Conservation (phyloP, 2,888 invertebrate species). For the Aelia acuminata region DNA sequence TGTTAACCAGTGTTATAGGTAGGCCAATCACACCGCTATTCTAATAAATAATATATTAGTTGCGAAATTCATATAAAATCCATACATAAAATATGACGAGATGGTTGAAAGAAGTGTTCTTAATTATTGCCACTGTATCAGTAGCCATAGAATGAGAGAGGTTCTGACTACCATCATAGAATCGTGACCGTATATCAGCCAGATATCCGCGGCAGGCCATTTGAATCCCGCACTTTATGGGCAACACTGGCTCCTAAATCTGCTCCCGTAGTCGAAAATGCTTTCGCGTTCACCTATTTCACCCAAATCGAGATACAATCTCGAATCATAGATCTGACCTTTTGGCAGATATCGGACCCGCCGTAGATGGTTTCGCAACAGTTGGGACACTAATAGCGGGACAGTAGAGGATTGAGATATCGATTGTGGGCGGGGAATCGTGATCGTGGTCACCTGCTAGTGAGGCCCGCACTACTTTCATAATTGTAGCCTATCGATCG, state of each 20-base stretch:
- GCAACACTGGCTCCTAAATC: not conserved
- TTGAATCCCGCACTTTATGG: not conserved
- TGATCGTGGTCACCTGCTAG: not conserved
- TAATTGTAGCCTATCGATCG: not conserved
- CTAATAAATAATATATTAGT: no score
- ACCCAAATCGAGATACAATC: constrained; percentile 11
- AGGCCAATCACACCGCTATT: no score
- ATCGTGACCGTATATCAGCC: not conserved
- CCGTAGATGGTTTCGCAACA: not conserved
- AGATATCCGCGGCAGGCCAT: not conserved
- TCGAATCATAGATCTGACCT: not conserved
- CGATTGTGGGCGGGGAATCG: not conserved
- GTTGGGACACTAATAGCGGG: not conserved
- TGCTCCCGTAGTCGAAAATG: not conserved
- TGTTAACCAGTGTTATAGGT: no score
- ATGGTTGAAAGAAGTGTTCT: not conserved
- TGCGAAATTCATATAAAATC: no score
- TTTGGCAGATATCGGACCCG: not conserved
- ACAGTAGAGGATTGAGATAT: constrained; percentile 9
- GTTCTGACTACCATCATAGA: no score
- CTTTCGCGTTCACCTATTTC: constrained; percentile 3
- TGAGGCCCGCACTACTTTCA: not conserved
- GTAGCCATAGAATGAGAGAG: not conserved
- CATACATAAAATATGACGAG: not conserved
- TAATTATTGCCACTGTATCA: not conserved